A percentile compares a stretch with the other conserved stretches of the same genome.
Evolutionary conservation across 2,888 invertebrate species (phyloP).

Genomic region (Muscina levida): DNA sequence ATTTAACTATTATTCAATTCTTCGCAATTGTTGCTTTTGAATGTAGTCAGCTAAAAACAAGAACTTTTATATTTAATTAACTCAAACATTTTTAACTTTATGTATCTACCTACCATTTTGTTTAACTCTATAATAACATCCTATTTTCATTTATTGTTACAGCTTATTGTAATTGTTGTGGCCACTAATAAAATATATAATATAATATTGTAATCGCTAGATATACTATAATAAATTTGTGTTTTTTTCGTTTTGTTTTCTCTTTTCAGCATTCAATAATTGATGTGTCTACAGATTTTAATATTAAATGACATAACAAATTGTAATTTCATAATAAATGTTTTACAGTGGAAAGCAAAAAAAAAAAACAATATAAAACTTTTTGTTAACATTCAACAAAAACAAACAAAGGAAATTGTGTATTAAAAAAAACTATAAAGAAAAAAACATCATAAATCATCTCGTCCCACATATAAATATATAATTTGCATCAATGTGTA

Average conservation of each 20-base stretch:
- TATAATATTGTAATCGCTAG: no score
- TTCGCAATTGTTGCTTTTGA: no score
- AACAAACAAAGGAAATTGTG: background rate
- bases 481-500: background rate
- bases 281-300: conserved; percentile 31
- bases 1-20: no score
- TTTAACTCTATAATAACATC: no score
- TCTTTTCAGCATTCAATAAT: conserved; percentile 34
- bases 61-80: no score
- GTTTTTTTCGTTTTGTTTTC: background rate
- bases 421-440: background rate
- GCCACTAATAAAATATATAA: no score
- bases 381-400: background rate
- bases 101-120: no score
- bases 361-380: background rate
- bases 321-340: conserved; percentile 29
- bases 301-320: conserved; percentile 29
- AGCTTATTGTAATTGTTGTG: no score
- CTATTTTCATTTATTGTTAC: no score
- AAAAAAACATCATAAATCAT: background rate
- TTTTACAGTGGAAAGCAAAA: background rate
- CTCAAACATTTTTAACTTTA: no score
- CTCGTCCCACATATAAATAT: background rate
- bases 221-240: no score
- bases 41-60: no score